Conservation (phyloP, 2,113 vertebrate genomes). For the Strigops habroptila region DNA sequence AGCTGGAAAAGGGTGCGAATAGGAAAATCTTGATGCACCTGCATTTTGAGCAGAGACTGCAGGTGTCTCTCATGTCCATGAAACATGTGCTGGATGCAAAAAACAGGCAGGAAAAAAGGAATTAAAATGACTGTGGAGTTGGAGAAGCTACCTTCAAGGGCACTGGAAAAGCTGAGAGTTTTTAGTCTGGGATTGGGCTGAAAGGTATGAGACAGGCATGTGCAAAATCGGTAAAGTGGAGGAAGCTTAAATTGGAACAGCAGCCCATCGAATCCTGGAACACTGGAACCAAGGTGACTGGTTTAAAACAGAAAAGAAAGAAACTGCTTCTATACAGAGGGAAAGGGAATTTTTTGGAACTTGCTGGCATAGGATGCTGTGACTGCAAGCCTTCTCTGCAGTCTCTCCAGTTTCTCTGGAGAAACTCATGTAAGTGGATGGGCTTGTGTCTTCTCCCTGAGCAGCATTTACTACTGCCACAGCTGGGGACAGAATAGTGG, state of each 20-base stretch:
- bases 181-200: not conserved
- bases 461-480: not conserved
- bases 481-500: not conserved
- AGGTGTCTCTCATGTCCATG: not conserved
- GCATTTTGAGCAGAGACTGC: not conserved
- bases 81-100: not conserved
- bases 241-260: not conserved
- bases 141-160: not conserved
- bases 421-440: not conserved
- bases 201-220: not conserved
- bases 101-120: not conserved
- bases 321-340: not conserved
- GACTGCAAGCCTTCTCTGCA: not conserved
- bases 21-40: not conserved
- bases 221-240: not conserved
- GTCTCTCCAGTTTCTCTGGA: not conserved
- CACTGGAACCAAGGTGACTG: no score
- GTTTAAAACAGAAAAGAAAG: not conserved
- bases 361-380: not conserved
- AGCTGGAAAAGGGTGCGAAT: not conserved
- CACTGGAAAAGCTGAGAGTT: not conserved
- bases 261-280: not conserved
- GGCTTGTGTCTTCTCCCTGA: not conserved
- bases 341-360: not conserved
- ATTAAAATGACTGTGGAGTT: not conserved